phyloP scores from a whole-genome alignment of 2,797 vertebrate genomes.

The Melanotaenia maccullochi region DNA sequence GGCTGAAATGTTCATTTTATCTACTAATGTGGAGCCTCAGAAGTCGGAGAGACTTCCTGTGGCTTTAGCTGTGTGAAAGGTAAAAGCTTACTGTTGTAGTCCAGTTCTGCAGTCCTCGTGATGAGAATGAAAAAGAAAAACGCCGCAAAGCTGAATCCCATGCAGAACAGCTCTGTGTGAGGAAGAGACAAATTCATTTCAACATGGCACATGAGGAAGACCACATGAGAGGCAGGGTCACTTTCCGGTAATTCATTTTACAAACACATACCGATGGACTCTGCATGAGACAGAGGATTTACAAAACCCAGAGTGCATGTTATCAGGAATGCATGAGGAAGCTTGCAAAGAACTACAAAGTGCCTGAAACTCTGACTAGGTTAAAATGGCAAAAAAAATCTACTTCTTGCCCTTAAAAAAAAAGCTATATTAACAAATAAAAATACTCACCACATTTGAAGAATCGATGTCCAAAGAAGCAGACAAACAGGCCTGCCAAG shows the following conservation, averaged over 20 bases:
- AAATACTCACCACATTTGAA: conserved; percentile 92
- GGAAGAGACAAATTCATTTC: conserved; percentile 22
- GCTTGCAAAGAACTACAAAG: not conserved
- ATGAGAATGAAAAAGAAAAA: conserved; percentile 90
- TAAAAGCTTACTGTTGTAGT: conserved; percentile 87
- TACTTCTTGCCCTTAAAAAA: not conserved
- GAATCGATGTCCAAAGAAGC: conserved; percentile 93
- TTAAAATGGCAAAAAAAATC: too few relatives aligned
- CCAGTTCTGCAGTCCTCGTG: conserved; percentile 81
- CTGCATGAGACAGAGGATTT: not conserved
- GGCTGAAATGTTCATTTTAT: not conserved
- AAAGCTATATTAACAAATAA: not conserved
- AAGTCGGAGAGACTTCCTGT: not conserved
- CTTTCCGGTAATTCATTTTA: not conserved
- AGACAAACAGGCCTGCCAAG: conserved; percentile 91
- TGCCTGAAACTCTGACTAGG: too few relatives aligned
- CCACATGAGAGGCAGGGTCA: conserved; percentile 22
- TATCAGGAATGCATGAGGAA: too few relatives aligned
- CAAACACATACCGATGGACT: not conserved
- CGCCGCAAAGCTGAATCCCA: conserved; percentile 88
- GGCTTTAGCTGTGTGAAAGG: too few relatives aligned
- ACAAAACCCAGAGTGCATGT: not conserved
- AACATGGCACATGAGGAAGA: conserved; percentile 17
- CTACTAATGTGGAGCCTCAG: not conserved
- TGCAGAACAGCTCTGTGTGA: conserved; percentile 89